Percentiles rank a stretch among this genome's conserved stretches.
phyloP scores from a whole-genome alignment of 2,113 vertebrate genomes.

The Nesogale talazaci region DNA sequence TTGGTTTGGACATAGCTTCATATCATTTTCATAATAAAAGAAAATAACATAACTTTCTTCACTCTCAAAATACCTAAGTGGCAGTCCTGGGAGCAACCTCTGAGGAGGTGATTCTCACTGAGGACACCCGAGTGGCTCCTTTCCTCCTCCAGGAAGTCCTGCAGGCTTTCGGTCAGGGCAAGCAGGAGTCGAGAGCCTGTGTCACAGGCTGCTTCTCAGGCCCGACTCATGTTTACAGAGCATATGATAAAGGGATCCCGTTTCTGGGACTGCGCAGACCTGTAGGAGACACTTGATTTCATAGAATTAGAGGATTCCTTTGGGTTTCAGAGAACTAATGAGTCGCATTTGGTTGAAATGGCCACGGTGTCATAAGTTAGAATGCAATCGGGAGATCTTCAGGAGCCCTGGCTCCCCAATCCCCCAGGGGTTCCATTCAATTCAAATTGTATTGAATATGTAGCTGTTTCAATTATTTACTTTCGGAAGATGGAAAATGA shows the following conservation, averaged over 20 bases:
- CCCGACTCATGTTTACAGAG: background rate
- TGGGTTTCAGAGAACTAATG: background rate
- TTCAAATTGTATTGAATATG: background rate
- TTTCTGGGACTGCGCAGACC: background rate
- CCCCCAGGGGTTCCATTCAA: background rate
- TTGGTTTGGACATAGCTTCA: background rate
- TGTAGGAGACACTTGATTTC: background rate
- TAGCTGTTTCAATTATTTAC: constrained; percentile 28
- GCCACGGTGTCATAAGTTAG: background rate
- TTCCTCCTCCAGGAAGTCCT: background rate
- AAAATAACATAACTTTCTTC: background rate
- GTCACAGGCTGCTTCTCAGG: background rate
- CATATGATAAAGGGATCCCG: background rate
- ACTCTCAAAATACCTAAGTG: background rate
- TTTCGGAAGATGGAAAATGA: constrained; percentile 30
- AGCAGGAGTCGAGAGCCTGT: background rate
- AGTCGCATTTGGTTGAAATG: background rate
- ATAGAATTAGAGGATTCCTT: background rate
- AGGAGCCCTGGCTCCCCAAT: background rate
- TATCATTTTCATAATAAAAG: constrained; percentile 21
- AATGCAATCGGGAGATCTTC: background rate
- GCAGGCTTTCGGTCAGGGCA: background rate
- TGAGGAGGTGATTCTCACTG: background rate
- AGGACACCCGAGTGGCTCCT: too few relatives aligned
- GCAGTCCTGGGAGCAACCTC: background rate